Base-by-base conservation (phyloP, 2,888 invertebrate species). In the Andrena dorsata region DNA sequence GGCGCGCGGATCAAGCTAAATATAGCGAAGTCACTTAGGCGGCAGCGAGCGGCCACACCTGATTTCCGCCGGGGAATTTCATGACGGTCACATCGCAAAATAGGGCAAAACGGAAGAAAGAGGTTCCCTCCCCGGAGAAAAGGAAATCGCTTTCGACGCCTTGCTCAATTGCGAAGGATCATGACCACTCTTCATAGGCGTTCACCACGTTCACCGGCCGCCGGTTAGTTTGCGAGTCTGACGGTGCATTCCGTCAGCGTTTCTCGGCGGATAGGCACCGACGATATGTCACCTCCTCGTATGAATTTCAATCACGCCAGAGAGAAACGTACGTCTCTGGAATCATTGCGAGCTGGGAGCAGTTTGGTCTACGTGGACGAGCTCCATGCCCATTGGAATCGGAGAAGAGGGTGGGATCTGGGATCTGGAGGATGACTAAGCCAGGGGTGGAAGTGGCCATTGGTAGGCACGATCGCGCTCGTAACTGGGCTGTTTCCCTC, bases 111-210 rank as follows among this genome's bases (percentile, higher is more conserved):
- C 76, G 83, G 77, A 82, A 77, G 78, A 78, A 79, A 76, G 61
- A 76, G 82, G 78, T 16, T 56, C 56, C 53, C n/a, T 8, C 58
- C 53, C 53, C 56, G 68, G 64, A 16, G 69, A 73, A 90, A 88
- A 86, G 85, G 81, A 84, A 88, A 84, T 86, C 68, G 82, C 84
- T 90, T 86, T 85, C 86, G 80, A 82, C 60, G 26, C 49, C 13
- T 16, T 30, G 64, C 30, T 56, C 58, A 20, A 28, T 68, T 16
- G 63, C 66, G 49, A 26, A 71, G 73, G 65, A 82, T 78, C 58
- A 49, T 35, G 56, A 56, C 20, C 51, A 80, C 28, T 70, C 71
- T 53, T 66, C 53, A 80, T 77, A 64, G 85, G 77, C 82, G 81
- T 84, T 84, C 80, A 75, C 83, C 74, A 49, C 72, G 76, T 78